Evolutionary conservation across 2,888 invertebrate genomes (phyloP).

Genomic region (Chrysina gloriosa): DNA sequence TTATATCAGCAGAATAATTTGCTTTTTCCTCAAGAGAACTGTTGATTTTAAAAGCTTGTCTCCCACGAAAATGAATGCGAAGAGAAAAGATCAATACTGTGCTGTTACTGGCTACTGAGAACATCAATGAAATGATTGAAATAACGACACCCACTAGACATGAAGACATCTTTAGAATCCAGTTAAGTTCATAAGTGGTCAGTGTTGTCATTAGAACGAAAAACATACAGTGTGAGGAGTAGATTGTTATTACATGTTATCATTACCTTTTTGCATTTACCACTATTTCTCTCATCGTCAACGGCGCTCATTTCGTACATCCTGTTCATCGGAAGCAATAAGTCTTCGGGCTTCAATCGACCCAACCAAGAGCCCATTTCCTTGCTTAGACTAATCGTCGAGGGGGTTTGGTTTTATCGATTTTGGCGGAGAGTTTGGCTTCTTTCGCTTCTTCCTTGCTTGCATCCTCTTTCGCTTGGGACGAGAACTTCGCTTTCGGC

Average conservation of each 20-base stretch:
- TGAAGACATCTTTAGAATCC: no score
- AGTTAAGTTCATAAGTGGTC: no score
- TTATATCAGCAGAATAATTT: not conserved
- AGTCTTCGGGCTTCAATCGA: constrained; percentile 16
- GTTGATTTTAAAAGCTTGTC: no score
- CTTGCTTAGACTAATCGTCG: constrained; percentile 9
- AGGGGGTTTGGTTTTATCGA: not conserved
- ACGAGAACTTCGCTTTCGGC: not conserved
- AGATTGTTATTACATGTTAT: not conserved
- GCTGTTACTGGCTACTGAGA: no score
- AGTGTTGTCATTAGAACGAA: no score
- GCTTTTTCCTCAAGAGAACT: no score
- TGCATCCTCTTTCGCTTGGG: not conserved
- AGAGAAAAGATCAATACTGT: no score
- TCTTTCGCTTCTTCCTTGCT: constrained; percentile 18
- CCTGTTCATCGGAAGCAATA: not conserved
- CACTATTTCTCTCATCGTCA: not conserved
- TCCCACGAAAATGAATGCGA: no score
- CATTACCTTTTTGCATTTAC: constrained; percentile 15
- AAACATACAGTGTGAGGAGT: not conserved
- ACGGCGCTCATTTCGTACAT: not conserved
- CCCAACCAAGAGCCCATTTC: constrained; percentile 32
- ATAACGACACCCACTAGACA: no score
- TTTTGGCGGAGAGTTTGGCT: constrained; percentile 6
- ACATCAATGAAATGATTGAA: no score